Conservation (phyloP, 2,888 invertebrate species). For the Rhamphomyia laevipes region DNA sequence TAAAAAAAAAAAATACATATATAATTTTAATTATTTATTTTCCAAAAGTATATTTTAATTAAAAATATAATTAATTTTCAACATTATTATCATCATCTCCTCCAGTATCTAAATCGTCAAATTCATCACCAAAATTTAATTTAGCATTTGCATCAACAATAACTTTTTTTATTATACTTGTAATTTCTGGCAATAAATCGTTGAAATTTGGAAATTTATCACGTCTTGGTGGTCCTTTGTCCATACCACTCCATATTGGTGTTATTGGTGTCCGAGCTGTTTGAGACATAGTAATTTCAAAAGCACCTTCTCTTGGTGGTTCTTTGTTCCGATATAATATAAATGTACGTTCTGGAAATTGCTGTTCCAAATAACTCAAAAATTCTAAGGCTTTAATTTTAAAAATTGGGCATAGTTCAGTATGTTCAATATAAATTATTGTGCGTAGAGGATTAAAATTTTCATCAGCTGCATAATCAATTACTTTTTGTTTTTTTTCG, state of each 20-base stretch:
- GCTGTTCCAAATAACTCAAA: constrained; percentile 17
- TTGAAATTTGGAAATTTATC: constrained; percentile 30
- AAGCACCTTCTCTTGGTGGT: constrained; percentile 4
- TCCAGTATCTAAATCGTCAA: too few species aligned
- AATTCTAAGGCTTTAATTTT: constrained; percentile 27
- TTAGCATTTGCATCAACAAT: background rate
- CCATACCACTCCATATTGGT: constrained; percentile 26
- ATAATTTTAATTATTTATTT: too few species aligned
- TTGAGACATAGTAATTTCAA: constrained; percentile 27
- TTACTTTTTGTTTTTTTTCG: constrained; percentile 7
- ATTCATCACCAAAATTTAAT: too few species aligned
- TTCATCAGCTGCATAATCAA: constrained; percentile 28
- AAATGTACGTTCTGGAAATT: constrained; percentile 26
- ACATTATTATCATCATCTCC: too few species aligned
- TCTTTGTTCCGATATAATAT: constrained; percentile 14
- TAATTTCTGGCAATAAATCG: constrained; percentile 23
- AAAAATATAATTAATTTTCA: too few species aligned
- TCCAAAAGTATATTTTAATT: too few species aligned
- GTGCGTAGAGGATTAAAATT: constrained; percentile 26
- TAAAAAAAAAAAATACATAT: too few species aligned
- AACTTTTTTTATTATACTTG: constrained; percentile 25
- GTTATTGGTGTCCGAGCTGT: constrained; percentile 28
- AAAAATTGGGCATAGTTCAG: constrained; percentile 30
- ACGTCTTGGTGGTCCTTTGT: constrained; percentile 29
- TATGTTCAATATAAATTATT: constrained; percentile 30